Base-by-base conservation (phyloP, 1,140 invertebrate genomes). In the Laodelphax striatellus region DNA sequence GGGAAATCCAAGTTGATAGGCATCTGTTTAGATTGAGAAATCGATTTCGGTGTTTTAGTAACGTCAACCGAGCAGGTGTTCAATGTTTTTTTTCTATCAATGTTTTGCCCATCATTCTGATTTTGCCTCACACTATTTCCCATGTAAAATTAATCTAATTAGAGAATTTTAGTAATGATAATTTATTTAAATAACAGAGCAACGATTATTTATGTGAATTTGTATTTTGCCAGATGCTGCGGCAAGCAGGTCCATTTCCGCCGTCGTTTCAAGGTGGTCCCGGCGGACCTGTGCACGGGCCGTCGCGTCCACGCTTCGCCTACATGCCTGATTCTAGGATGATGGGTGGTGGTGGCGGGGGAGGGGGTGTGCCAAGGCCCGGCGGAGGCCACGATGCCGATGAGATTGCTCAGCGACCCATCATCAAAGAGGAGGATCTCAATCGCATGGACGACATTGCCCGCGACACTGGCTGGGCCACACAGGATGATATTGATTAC, bases 401-500 rank as follows among this genome's bases (percentile, higher is more conserved):
- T 71, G 66, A 79, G 72, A 69, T 79, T 24, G 65, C 75, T 54
- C 75, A 79, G 38, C 77, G 89, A 53, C 90, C 92, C 38, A 95
- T 97, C 52, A 91, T 97, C 52, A 88, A 89, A 61, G 90, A 94
- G 68, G 92, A 94, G 71, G 91, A 94, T 73, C 79, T 97, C 57
- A 90, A 86, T 67, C 85, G 87, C 60, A 88, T 96, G 80, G 92
- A 94, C 75, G 89, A 95, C 69, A 88, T 95, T 62, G 83, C 88
- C 34, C 81, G 87, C 67, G 90, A 92, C 70, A 85, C 88, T 66
- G 90, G 91, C 56, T 97, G 94, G 94, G 87, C 88, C 22, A 84
- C 85, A 62, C 85, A 92, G 63, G 91, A 92, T 72, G 91, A 94
- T 71, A 92, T 96, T 70, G 93, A 96, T 76, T 97, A 95, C 72